Evolutionary conservation across 2,113 vertebrate species (phyloP).

Genomic region (Charadrius vociferus): DNA sequence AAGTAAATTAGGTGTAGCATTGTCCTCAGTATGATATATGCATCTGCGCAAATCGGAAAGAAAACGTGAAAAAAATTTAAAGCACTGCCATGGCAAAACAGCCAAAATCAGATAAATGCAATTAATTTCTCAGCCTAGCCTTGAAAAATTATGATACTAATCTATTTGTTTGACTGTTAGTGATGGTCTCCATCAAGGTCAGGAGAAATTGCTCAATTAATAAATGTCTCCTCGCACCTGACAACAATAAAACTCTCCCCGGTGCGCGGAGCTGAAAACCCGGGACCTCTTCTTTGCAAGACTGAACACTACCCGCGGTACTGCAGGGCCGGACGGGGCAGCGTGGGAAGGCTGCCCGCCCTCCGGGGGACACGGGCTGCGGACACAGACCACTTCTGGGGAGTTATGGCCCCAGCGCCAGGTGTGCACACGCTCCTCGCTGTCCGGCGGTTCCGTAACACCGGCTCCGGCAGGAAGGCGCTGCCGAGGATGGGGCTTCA

Average conservation of each 20-base stretch:
- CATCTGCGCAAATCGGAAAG: conserved; percentile 33
- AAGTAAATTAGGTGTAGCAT: conserved; percentile 67
- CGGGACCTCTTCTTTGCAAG: background rate
- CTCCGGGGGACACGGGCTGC: too few species aligned
- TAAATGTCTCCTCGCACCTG: background rate
- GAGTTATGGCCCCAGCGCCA: background rate
- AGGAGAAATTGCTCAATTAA: conserved; percentile 46
- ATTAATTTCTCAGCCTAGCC: conserved; percentile 53
- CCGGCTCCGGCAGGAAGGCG: background rate
- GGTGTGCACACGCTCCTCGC: too few species aligned
- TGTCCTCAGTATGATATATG: conserved; percentile 58
- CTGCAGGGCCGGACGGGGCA: background rate
- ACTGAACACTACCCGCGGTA: rapidly evolving
- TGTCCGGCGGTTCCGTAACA: rapidly evolving
- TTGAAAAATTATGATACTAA: conserved; percentile 48
- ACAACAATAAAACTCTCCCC: background rate
- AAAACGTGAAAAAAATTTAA: conserved; percentile 26
- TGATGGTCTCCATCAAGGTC: conserved; percentile 49
- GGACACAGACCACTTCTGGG: background rate
- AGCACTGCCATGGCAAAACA: background rate
- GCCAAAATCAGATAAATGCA: conserved; percentile 28
- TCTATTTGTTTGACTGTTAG: conserved; percentile 27
- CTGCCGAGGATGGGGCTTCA: background rate
- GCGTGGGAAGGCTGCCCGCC: background rate
- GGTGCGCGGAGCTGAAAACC: background rate